Evolutionary conservation across 2,888 invertebrate genomes (phyloP), one percentile per base, ranked within the genome.

Genomic region (Portevinia maculata): DNA sequence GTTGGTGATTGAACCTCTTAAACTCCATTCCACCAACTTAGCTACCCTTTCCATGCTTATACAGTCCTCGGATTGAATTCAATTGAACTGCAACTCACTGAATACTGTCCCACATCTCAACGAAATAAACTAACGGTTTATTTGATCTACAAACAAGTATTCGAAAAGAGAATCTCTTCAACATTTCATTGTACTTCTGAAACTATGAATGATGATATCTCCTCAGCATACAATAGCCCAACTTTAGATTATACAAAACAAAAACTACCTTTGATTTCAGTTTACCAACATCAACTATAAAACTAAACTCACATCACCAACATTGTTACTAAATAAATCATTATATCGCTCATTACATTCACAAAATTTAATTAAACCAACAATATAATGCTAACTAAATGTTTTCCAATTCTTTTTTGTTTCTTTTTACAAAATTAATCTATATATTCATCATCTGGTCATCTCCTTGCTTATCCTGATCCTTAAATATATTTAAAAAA

Each of bases 401-500:
- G 88, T 89, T 89, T 89, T 85, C 73, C 71, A 85, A 86, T 87
- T 88, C 87, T 87, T 89, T 88, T 88, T 89, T 89, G 87, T 86
- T 87, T 89, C 71, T 87, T 88, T 87, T 88, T 87, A 37, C 4
- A 37, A 37, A 79, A 70, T 81, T 76, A 84, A 86, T 73, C 57
- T 30, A 44, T 44, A 19, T 78, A 73, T 69, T 87, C 86, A 87
- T 88, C 88, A 88, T 89, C 89, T 89, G 90, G 89, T 89, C 89
- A 90, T 90, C 88, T 87, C 89, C 89, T 84, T 85, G 90, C 90
- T 90, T 90, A 74, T 87, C 87, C 88, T 87, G 88, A 87, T 86
- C 86, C 86, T 75, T 86, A 62, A 84, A 79, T 59, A 60, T 69
- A 37, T 34, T 79, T 84, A 70, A 85, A 74, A 57, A 85, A 74